Percentiles rank a stretch among this genome's conserved stretches.
These are phyloP conservation scores for Thamnophis sirtalis DNA, from an alignment of 2,113 vertebrate genomes.

Conservation along the genomic window DNA sequence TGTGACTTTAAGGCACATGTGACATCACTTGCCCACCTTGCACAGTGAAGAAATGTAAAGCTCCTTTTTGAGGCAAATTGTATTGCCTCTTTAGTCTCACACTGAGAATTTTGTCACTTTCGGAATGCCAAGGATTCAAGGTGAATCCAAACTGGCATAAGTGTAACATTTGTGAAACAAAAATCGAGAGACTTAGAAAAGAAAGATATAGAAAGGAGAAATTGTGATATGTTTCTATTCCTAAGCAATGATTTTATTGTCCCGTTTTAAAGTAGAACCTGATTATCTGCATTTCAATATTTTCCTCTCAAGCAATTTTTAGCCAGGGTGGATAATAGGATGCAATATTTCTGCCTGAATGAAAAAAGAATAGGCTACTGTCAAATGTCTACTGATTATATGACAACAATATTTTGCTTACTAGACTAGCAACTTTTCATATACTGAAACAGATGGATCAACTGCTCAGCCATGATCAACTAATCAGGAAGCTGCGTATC, in stretches of 20 bases:
- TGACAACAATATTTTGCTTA: conserved; percentile 44
- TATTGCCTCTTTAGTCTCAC: not conserved
- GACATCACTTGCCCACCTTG: not conserved
- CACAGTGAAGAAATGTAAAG: not conserved
- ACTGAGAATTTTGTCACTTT: not conserved
- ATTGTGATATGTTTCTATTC: not conserved
- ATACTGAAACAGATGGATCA: conserved; percentile 26
- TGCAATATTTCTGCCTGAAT: not conserved
- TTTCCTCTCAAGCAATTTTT: conserved; percentile 3
- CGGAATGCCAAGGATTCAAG: not conserved
- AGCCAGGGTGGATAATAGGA: conserved; percentile 3
- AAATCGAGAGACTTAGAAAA: not conserved
- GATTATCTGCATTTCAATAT: not conserved
- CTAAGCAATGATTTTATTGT: not conserved
- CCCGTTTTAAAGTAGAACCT: not conserved
- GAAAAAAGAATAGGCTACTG: conserved; percentile 4
- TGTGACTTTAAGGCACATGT: not conserved
- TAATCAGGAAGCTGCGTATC: conserved; percentile 22
- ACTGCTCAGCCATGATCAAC: conserved; percentile 37
- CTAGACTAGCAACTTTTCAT: conserved; percentile 12
- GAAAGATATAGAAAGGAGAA: not conserved
- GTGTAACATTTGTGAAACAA: not conserved
- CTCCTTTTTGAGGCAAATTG: not conserved
- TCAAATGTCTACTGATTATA: conserved; percentile 38
- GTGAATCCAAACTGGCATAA: not conserved